Base-by-base conservation (phyloP, 2,888 invertebrate species). In the Drosophila neotestacea region DNA sequence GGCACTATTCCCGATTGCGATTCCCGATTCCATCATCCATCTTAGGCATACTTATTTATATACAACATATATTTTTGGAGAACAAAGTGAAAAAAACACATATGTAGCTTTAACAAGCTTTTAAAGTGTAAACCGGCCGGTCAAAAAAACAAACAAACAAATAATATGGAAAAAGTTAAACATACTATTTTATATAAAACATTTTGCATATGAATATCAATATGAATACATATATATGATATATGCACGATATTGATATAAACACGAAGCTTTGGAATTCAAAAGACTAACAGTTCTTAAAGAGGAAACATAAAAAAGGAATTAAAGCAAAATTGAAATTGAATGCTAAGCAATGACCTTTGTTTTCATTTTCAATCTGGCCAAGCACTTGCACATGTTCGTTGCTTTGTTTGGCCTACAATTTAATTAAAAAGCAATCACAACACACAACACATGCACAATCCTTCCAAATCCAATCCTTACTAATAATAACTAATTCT, bases 241-340 rank as follows among this genome's bases (percentile, higher is more conserved):
- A 75, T 66, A 66, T 63, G 61, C 71, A 65, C 66, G 47, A 47
- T 47, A 30, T 47, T 47, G 16, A 65, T 75, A 67, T 67, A 60
- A 64, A 54, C 62, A 69, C 66, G 67, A 70, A 73, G 77, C 81
- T 74, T 72, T 70, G 81, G 74, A 87, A 88, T 82, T 87, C 71
- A 89, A 85, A 88, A 89, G 89, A 88, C 88, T 88, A 89, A 88
- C 84, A 73, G 75, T 73, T 85, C 83, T 81, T 71, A 70, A 72
- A 83, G 85, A 87, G 79, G 42, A 50, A 63, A 70, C 59, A 48
- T n/a, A 42, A 46, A 52, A 44, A 36, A 38, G 5, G 52, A 64
- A 61, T 32, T 38, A 36, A 55, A 59, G 39, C 47, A 58, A 56
- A 42, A 13, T 30, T 30, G n/a, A 55, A 59, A 46, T 34, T 47